These are phyloP conservation scores for Onychorhynchus coronatus DNA, from an alignment of 2,113 vertebrate species.

Conservation along the genomic window DNA sequence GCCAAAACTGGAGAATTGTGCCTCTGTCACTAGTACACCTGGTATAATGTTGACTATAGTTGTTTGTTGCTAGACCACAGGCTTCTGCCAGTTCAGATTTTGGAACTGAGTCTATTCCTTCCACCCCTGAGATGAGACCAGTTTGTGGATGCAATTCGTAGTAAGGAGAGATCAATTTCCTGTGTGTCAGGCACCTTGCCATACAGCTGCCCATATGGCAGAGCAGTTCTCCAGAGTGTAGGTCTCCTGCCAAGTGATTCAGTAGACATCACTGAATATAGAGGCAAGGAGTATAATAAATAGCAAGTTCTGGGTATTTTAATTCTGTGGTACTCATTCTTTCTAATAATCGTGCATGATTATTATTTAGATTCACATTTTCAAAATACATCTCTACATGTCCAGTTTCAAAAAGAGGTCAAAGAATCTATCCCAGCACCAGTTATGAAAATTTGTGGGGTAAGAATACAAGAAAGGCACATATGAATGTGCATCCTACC, in stretches of 20 bases:
- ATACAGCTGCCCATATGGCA: background rate
- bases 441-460: background rate
- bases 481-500: background rate
- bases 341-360: background rate
- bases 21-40: background rate
- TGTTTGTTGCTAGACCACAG: background rate
- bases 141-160: background rate
- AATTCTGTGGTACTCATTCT: background rate
- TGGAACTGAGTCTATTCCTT: background rate
- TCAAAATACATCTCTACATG: background rate
- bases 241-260: background rate
- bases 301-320: background rate
- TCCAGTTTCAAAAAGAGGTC: background rate
- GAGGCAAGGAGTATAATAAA: background rate
- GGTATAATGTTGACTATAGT: too few species aligned
- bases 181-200: background rate
- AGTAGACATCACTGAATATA: background rate
- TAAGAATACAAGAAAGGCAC: background rate
- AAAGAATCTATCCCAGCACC: background rate
- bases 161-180: background rate
- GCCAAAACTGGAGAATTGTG: background rate
- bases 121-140: background rate
- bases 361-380: background rate
- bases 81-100: rapidly evolving
- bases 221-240: background rate